A percentile compares a stretch with the other conserved stretches of the same genome.
phyloP scores from a whole-genome alignment of 2,113 vertebrate species.

The Carassius auratus region DNA sequence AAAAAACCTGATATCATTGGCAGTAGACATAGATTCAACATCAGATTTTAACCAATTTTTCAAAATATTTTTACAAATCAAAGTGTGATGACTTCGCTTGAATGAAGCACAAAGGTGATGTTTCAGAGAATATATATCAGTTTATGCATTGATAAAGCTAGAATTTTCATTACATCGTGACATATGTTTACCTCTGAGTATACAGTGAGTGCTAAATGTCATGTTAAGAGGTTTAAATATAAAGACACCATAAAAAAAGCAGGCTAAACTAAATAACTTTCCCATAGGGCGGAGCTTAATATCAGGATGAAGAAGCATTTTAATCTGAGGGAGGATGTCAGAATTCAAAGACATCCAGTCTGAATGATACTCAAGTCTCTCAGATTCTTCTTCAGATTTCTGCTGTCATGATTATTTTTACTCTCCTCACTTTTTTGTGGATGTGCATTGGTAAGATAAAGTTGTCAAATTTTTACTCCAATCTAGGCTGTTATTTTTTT shows the following conservation, averaged over 20 bases:
- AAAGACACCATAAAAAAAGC: too few species aligned
- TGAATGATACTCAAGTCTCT: background rate
- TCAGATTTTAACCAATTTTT: background rate
- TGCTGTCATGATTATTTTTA: constrained; percentile 12
- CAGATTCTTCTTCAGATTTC: constrained; percentile 1
- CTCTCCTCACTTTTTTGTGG: background rate
- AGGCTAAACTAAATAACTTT: background rate
- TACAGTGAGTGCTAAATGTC: background rate
- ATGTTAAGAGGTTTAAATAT: background rate
- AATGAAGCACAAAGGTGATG: too few species aligned
- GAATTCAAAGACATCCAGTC: background rate
- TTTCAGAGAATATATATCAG: too few species aligned
- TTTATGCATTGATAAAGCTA: too few species aligned
- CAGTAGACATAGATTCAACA: background rate
- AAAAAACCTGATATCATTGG: constrained; percentile 39
- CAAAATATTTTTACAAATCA: background rate
- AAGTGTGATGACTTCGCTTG: background rate
- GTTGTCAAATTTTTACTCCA: background rate
- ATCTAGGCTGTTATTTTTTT: background rate
- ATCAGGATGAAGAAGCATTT: background rate
- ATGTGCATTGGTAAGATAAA: background rate
- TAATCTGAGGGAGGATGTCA: background rate
- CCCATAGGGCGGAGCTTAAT: background rate
- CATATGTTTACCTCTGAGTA: background rate
- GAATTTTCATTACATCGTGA: too few species aligned